phyloP scores from a whole-genome alignment of 2,888 invertebrate species.

The Ectemnius cavifrons region DNA sequence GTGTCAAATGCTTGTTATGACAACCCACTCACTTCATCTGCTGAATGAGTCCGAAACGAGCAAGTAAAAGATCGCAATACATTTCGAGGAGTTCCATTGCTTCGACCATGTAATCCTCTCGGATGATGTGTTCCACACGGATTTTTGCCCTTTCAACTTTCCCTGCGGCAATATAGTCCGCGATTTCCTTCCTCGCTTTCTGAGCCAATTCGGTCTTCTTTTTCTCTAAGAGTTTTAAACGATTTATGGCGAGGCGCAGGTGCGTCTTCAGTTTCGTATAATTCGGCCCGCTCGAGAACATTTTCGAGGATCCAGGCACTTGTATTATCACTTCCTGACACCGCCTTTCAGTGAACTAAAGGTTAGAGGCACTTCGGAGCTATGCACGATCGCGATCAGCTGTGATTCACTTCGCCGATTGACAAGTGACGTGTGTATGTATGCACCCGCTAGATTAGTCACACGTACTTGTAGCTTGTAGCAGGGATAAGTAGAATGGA shows the following conservation, averaged over 20 bases:
- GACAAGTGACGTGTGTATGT: too few relatives aligned
- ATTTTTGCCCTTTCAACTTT: conserved; percentile 96
- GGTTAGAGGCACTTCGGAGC: background rate
- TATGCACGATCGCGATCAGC: conserved; percentile 1
- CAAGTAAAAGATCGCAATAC: conserved; percentile 98
- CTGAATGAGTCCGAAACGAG: conserved; percentile 96
- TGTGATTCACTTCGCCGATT: background rate
- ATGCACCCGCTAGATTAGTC: too few relatives aligned
- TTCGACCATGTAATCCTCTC: conserved; percentile 99
- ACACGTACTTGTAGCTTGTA: too few relatives aligned
- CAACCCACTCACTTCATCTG: conserved; percentile 90
- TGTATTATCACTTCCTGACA: too few relatives aligned
- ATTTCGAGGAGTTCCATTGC: conserved; percentile 99
- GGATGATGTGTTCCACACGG: conserved; percentile 98
- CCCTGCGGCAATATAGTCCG: conserved; percentile 93
- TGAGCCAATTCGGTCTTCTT: conserved; percentile 98
- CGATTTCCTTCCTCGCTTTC: conserved; percentile 98
- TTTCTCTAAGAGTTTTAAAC: conserved; percentile 96
- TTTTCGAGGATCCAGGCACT: conserved; percentile 71
- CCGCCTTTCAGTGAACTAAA: background rate
- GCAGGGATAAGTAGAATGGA: too few relatives aligned
- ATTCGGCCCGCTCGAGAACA: conserved; percentile 96
- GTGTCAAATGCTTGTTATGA: background rate
- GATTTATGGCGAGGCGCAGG: conserved; percentile 93
- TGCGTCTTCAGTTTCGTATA: conserved; percentile 98